Percentiles rank a stretch among this genome's conserved stretches.
phyloP scores from a whole-genome alignment of 2,113 vertebrate species.

The Corythornis madagascariensis region DNA sequence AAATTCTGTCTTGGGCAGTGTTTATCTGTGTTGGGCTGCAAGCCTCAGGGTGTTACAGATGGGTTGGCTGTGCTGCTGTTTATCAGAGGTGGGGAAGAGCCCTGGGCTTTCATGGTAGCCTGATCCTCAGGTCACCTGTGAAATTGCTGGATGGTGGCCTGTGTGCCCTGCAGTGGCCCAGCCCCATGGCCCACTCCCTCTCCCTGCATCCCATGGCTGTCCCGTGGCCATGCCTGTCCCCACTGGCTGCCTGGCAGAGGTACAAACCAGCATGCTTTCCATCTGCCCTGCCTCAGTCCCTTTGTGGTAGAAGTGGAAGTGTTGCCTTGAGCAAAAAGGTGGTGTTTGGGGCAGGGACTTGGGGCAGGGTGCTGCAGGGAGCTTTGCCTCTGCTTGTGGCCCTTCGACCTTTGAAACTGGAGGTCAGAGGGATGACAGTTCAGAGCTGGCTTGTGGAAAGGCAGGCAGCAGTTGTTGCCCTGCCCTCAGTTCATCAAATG shows the following conservation, averaged over 20 bases:
- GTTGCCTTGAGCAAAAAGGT: not conserved
- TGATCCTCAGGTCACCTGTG: not conserved
- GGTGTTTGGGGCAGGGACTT: not conserved
- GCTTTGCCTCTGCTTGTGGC: not conserved
- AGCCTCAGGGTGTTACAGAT: fast-evolving
- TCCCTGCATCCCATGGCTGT: fast-evolving
- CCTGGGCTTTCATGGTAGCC: not conserved
- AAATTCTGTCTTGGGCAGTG: not conserved
- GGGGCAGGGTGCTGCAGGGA: not conserved
- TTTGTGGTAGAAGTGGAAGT: not conserved
- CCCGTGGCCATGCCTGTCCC: fast-evolving
- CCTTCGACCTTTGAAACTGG: not conserved
- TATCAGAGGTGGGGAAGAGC: not conserved
- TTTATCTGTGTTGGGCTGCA: not conserved
- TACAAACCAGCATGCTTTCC: no score
- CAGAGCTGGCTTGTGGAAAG: fast-evolving
- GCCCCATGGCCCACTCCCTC: not conserved
- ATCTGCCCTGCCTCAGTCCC: not conserved
- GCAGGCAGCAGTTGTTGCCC: not conserved
- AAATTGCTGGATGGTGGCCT: not conserved
- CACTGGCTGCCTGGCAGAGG: not conserved
- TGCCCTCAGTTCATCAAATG: not conserved
- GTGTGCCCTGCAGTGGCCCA: not conserved
- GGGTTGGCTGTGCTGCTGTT: not conserved
- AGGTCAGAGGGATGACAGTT: not conserved